These are phyloP conservation scores for Callionymus lyra DNA, from an alignment of 2,113 vertebrate genomes.

Conservation along the genomic window DNA sequence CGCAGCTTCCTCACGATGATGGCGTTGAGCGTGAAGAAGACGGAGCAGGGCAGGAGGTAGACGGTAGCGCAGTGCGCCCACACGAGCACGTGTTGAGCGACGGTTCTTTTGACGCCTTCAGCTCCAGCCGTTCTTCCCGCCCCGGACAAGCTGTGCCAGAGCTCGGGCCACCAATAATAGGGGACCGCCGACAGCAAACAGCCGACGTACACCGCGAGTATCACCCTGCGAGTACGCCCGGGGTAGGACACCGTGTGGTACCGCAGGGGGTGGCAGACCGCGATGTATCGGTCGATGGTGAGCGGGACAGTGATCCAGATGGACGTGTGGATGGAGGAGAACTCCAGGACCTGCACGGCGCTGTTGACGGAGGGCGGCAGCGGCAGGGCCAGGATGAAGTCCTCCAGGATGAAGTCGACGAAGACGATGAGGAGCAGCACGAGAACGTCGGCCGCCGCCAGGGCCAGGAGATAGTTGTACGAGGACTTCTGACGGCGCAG, in stretches of 20 bases:
- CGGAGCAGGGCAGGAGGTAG: slow-evolving; percentile 88
- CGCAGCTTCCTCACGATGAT: slow-evolving; percentile 85
- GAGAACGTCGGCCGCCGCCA: slow-evolving; percentile 90
- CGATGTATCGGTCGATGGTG: slow-evolving; percentile 90
- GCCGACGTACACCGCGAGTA: slow-evolving; percentile 78
- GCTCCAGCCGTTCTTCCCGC: slow-evolving; percentile 47
- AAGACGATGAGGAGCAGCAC: slow-evolving; percentile 94
- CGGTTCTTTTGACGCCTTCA: slow-evolving; percentile 70
- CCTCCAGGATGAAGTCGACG: slow-evolving; percentile 91
- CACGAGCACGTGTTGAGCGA: slow-evolving; percentile 81
- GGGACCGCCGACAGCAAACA: slow-evolving; percentile 86
- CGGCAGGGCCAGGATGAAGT: slow-evolving; percentile 80
- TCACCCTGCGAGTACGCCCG: slow-evolving; percentile 84
- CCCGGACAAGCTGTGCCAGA: slow-evolving; percentile 75
- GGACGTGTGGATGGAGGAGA: slow-evolving; percentile 94
- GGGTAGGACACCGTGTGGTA: slow-evolving; percentile 93
- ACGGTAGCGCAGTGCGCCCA: slow-evolving; percentile 90
- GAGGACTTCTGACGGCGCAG: slow-evolving; percentile 94
- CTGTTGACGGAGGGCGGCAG: slow-evolving; percentile 80
- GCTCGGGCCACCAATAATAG: slow-evolving; percentile 97
- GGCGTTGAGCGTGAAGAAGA: slow-evolving; percentile 90
- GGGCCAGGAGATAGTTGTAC: slow-evolving; percentile 93
- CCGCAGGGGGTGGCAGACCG: slow-evolving; percentile 89
- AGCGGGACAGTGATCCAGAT: slow-evolving; percentile 94
- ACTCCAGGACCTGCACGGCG: slow-evolving; percentile 86